Conservation (phyloP, 2,888 invertebrate genomes). For the Galerucella pusilla region DNA sequence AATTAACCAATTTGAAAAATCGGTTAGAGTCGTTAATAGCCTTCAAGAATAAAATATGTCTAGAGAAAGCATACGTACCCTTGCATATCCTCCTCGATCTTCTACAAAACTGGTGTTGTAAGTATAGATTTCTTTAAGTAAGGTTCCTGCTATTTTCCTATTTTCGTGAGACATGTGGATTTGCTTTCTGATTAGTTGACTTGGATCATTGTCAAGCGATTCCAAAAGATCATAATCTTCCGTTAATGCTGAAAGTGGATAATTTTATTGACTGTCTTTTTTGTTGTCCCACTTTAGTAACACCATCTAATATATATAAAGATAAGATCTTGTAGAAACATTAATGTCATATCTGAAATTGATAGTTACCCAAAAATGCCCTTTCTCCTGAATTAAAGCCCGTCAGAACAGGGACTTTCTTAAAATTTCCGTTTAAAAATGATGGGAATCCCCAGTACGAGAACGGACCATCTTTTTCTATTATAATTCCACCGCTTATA, state of each 20-base stretch:
- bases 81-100: conserved; percentile 23
- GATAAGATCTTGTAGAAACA: no score
- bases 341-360: not conserved
- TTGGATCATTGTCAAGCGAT: conserved; percentile 4
- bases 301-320: no score
- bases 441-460: conserved; percentile 26
- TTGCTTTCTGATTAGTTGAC: not conserved
- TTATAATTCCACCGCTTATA: not conserved
- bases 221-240: not conserved
- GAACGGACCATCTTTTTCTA: conserved; percentile 29
- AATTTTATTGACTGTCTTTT: not conserved
- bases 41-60: not conserved
- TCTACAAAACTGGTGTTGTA: conserved; percentile 9
- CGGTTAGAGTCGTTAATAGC: no score
- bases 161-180: conserved; percentile 13
- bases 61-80: conserved; percentile 13
- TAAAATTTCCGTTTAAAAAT: conserved; percentile 30
- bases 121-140: conserved; percentile 11
- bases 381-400: conserved; percentile 43
- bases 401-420: conserved; percentile 38
- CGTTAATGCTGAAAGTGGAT: not conserved
- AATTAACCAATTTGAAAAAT: no score
- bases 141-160: conserved; percentile 7
- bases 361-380: conserved; percentile 5
- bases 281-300: no score